A percentile compares a stretch with the other conserved stretches of the same genome.
phyloP scores from a whole-genome alignment of 2,797 vertebrate genomes.

The Limnodromus scolopaceus region DNA sequence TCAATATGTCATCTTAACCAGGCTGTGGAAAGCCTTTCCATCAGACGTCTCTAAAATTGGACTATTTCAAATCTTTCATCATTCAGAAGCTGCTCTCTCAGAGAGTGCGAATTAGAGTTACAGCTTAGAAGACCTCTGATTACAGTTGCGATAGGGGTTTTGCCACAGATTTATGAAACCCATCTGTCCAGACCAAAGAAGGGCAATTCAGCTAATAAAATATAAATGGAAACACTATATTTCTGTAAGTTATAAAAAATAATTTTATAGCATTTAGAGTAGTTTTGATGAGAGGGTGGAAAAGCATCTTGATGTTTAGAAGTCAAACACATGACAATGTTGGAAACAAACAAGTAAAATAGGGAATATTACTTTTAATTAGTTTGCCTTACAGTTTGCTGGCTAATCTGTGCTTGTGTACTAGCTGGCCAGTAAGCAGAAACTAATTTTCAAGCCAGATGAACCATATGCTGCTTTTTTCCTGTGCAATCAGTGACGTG shows the following conservation, averaged over 20 bases:
- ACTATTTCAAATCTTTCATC: neutral
- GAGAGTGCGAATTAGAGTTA: neutral
- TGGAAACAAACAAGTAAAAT: neutral
- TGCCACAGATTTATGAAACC: neutral
- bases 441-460: neutral
- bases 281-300: accelerated
- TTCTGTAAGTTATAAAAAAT: neutral
- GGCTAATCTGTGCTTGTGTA: neutral
- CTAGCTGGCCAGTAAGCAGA: neutral
- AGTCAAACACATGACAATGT: neutral
- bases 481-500: neutral
- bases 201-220: neutral
- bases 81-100: neutral
- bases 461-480: neutral
- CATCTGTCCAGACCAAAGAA: neutral
- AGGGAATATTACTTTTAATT: neutral
- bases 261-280: neutral
- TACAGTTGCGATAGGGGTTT: neutral
- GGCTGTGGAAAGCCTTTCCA: neutral
- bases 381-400: neutral
- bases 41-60: neutral
- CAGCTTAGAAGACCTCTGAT: neutral
- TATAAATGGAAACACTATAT: neutral
- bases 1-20: neutral
- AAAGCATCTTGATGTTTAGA: neutral